Evolutionary conservation across 2,888 invertebrate genomes (phyloP).

Genomic region (Norana najaformis): DNA sequence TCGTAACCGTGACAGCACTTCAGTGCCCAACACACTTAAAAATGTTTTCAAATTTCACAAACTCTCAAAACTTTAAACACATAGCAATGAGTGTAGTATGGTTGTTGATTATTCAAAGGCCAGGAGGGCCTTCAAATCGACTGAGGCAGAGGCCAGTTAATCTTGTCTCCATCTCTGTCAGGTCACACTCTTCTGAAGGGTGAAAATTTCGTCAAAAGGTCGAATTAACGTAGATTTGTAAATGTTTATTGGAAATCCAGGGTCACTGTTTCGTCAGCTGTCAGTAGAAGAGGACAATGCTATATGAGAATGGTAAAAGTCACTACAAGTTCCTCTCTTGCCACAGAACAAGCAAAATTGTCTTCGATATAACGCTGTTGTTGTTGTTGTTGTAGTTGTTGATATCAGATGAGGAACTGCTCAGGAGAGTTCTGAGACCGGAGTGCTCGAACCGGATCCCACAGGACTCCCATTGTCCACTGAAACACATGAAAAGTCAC

Average conservation of each 20-base stretch:
- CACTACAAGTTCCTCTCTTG: neutral
- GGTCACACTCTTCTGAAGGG: neutral
- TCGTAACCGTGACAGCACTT: no score
- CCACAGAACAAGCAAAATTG: conserved; percentile 13
- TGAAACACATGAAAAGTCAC: neutral
- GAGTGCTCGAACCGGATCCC: neutral
- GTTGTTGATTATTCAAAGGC: neutral
- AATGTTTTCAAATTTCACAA: neutral
- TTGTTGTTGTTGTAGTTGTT: neutral
- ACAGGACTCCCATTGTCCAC: conserved; percentile 10
- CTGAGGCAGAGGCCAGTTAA: neutral
- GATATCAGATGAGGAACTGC: neutral
- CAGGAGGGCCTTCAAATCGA: neutral
- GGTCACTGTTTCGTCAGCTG: neutral
- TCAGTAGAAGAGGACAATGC: neutral
- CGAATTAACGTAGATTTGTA: neutral
- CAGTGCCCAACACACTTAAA: neutral
- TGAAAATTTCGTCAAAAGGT: neutral
- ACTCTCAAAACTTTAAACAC: neutral
- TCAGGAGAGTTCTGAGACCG: conserved; percentile 4
- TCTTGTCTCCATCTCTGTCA: neutral
- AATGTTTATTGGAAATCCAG: neutral
- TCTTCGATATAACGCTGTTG: neutral
- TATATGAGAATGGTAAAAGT: neutral
- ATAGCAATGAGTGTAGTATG: neutral